Base-by-base conservation (phyloP, 1,140 invertebrate species). In the Zophobas morio region DNA sequence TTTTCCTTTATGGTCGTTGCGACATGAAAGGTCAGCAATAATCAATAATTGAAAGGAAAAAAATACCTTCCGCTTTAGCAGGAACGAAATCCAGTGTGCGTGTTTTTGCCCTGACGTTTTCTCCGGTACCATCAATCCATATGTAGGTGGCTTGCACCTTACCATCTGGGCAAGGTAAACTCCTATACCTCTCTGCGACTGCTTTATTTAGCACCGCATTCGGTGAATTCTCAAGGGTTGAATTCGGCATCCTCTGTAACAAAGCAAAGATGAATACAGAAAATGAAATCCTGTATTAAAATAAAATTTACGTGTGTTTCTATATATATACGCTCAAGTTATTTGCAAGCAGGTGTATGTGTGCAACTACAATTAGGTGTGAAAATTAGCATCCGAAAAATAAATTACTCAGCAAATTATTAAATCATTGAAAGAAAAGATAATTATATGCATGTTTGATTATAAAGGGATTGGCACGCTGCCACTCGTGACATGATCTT, bases 41-140 rank as follows among this genome's bases (percentile, higher is more conserved):
- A 56, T 36, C 49, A 75, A 73, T 46, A 47, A 71, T 20, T 63
- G 35, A 63, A 33, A 4, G 20, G 42, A 63, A 63, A 20, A 20
- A 20, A 36, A 79, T 80, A 93, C 92, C 91, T 88, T 92, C 90
- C 0, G 94, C 89, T 72, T 88, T 85, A 79, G 92, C 92, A 0
- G 96, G 96, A 35, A 94, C 88, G 80, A 91, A 93, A 82, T 93
- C 92, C 42, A 98, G 83, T 0, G 97, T 98, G 78, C 94, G 90
- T 8, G 96, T 96, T 86, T 99, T 99, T 84, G 93, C 92, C 76
- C 98, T 89, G 1, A 98, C 84, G 77, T 94, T 90, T 86, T 98
- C 96, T 0, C 96, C 96, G 0, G 94, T 95, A 1, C 97, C 97
- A 86, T 99, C 97, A 76, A 99, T 96, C 97, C 98, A 99, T 46